These are phyloP conservation scores for Cotesia typhae DNA, from an alignment of 1,140 invertebrate genomes.

Conservation along the genomic window DNA sequence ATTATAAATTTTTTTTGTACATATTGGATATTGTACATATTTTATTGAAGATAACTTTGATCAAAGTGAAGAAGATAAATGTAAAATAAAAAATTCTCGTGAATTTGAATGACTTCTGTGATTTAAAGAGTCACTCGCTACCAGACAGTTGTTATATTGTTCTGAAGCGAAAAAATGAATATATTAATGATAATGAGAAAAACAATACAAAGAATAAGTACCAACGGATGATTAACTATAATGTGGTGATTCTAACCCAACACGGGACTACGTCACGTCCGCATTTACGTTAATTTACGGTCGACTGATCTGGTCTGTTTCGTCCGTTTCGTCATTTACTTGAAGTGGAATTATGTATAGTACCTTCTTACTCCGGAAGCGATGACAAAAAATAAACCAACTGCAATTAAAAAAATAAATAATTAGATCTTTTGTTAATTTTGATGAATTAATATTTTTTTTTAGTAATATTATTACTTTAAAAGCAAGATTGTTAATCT, in stretches of 20 bases:
- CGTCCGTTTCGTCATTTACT: slow-evolving; percentile 17
- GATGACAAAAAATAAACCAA: background rate
- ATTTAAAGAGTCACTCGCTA: no score
- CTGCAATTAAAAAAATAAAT: slow-evolving; percentile 2
- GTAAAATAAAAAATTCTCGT: no score
- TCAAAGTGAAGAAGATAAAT: no score
- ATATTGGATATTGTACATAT: background rate
- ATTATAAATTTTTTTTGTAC: background rate
- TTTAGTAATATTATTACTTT: background rate
- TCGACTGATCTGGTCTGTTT: slow-evolving; percentile 14
- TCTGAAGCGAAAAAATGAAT: slow-evolving; percentile 7
- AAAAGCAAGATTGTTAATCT: no score
- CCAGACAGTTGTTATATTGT: background rate
- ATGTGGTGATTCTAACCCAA: slow-evolving; percentile 15
- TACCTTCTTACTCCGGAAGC: background rate
- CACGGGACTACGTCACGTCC: slow-evolving; percentile 58
- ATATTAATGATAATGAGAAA: background rate
- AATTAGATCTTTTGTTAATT: background rate
- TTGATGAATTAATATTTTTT: background rate
- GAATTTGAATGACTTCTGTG: no score
- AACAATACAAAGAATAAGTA: slow-evolving; percentile 2
- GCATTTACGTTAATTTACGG: slow-evolving; percentile 61
- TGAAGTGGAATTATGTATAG: background rate
- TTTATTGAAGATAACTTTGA: background rate
- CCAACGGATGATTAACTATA: background rate